These are phyloP conservation scores for Spheniscus humboldti DNA, from an alignment of 2,797 vertebrate genomes.

Conservation along the genomic window DNA sequence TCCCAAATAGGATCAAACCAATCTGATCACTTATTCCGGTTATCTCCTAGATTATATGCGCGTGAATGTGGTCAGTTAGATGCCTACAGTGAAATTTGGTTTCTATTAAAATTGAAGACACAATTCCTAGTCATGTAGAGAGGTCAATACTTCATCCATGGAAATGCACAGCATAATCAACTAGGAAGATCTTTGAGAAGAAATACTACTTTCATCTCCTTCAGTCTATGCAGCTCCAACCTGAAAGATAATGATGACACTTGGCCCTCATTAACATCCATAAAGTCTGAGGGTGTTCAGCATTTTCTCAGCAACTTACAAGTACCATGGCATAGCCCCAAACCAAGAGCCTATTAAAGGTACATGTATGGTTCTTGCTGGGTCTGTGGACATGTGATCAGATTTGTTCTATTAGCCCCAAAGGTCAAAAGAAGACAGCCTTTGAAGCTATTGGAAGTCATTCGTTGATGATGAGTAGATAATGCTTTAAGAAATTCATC, in stretches of 20 bases:
- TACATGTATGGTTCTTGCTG: accelerated
- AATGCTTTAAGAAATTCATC: not conserved
- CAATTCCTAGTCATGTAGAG: not conserved
- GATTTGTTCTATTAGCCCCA: not conserved
- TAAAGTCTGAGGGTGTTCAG: not conserved
- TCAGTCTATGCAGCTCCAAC: not conserved
- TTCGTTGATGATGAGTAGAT: not conserved
- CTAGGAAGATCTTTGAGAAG: not conserved
- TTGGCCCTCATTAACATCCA: not conserved
- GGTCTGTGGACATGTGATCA: not conserved
- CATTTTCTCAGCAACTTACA: not conserved
- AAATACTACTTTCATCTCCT: not conserved
- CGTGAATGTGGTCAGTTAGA: not conserved
- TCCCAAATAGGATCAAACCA: not conserved
- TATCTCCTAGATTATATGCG: not conserved
- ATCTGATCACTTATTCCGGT: not conserved
- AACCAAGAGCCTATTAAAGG: not conserved
- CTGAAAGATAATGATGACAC: not conserved
- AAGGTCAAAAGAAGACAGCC: not conserved
- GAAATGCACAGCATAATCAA: not conserved
- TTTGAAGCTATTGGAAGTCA: not conserved
- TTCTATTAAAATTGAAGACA: not conserved
- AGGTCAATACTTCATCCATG: not conserved
- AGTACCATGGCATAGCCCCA: not conserved
- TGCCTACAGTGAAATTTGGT: not conserved